phyloP scores from a whole-genome alignment of 2,797 vertebrate genomes.

The Helostoma temminkii region DNA sequence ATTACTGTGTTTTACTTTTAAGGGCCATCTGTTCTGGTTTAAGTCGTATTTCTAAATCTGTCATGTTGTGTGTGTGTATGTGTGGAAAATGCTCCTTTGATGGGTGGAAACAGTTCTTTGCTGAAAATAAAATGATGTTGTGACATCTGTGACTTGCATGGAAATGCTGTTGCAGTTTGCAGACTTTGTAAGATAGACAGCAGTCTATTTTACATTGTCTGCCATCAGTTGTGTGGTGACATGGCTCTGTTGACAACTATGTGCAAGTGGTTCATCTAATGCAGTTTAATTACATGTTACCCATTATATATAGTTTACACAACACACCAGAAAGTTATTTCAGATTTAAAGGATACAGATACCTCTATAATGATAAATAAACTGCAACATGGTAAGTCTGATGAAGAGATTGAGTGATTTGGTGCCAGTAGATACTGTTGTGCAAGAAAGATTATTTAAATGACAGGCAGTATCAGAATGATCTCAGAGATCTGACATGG shows the following conservation, averaged over 20 bases:
- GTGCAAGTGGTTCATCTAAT: slow-evolving; percentile 40
- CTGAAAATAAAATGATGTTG: slow-evolving; percentile 71
- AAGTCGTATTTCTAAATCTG: slow-evolving; percentile 83
- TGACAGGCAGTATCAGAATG: slow-evolving; percentile 46
- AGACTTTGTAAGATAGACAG: slow-evolving; percentile 45
- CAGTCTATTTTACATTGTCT: slow-evolving; percentile 12
- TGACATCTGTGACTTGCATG: slow-evolving; percentile 63
- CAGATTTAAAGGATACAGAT: slow-evolving; percentile 27
- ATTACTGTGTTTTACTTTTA: slow-evolving; percentile 85
- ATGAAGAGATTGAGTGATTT: slow-evolving; percentile 62
- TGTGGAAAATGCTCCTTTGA: slow-evolving; percentile 61
- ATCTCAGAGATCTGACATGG: slow-evolving; percentile 44
- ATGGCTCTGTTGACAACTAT: slow-evolving; percentile 22
- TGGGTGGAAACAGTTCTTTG: slow-evolving; percentile 62
- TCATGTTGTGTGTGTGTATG: slow-evolving; percentile 55
- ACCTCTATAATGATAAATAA: slow-evolving; percentile 32
- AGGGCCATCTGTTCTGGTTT: slow-evolving; percentile 85
- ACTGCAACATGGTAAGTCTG: slow-evolving; percentile 50
- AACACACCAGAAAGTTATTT: slow-evolving; percentile 6
- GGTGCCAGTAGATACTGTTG: slow-evolving; percentile 56
- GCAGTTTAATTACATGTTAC: slow-evolving; percentile 40
- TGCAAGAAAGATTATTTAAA: slow-evolving; percentile 68
- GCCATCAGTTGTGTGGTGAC: slow-evolving; percentile 20
- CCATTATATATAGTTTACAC: slow-evolving; percentile 37
- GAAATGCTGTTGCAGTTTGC: slow-evolving; percentile 56